These are phyloP conservation scores for Melipona quadrifasciata DNA, from an alignment of 1,140 invertebrate species.

Conservation along the genomic window DNA sequence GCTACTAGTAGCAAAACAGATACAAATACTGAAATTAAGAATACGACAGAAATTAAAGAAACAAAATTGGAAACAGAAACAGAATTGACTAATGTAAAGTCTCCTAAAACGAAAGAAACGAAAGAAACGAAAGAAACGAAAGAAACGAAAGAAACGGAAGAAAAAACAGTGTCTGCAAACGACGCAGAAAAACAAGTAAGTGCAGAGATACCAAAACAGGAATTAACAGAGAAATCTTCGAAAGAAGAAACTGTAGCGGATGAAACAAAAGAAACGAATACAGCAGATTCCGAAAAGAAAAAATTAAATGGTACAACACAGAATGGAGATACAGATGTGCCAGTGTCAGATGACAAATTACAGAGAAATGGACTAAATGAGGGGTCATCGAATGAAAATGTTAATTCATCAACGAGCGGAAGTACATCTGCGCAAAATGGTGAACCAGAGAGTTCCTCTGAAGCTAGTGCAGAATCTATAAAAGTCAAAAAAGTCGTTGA, in stretches of 20 bases:
- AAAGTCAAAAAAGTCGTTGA: constrained; percentile 79
- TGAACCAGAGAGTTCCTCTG: constrained; percentile 70
- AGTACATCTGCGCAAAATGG: constrained; percentile 72
- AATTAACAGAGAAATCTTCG: constrained; percentile 47
- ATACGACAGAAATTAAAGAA: constrained; percentile 23
- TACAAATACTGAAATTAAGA: constrained; percentile 29
- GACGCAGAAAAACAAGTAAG: constrained; percentile 43
- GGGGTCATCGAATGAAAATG: constrained; percentile 60
- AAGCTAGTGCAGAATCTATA: constrained; percentile 72
- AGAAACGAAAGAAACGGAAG: constrained; percentile 43
- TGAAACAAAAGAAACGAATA: constrained; percentile 56
- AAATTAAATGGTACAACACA: constrained; percentile 70
- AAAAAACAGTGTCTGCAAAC: constrained; percentile 22
- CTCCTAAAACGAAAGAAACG: constrained; percentile 37
- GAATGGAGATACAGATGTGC: constrained; percentile 63
- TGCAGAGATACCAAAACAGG: constrained; percentile 51
- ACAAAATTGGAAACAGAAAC: constrained; percentile 35
- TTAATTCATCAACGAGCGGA: constrained; percentile 58
- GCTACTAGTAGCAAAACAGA: constrained; percentile 48
- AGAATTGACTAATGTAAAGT: constrained; percentile 56
- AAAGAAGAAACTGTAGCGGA: constrained; percentile 59
- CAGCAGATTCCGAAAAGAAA: constrained; percentile 63
- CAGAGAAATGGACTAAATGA: constrained; percentile 75
- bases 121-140: constrained; percentile 50
- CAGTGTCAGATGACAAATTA: constrained; percentile 65